Base-by-base conservation (phyloP, 2,113 vertebrate species). In the Toxostoma redivivum region DNA sequence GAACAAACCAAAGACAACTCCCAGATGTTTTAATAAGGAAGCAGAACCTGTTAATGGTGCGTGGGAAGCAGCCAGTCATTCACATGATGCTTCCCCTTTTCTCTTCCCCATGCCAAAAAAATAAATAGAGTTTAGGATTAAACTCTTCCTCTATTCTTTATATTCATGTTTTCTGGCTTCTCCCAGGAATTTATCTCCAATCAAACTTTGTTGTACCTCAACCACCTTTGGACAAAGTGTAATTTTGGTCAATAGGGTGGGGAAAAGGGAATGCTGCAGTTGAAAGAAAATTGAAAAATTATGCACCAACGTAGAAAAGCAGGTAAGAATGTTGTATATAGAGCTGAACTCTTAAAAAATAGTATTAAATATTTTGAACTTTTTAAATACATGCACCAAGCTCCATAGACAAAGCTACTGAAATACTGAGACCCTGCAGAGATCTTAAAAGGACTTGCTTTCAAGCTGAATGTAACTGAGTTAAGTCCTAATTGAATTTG, bases 251-350 rank as follows among this genome's bases (percentile, higher is more conserved):
- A 37, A 1, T 22, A 7, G 22, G 4, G 12, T 53, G 5, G 6
- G 25, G 17, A 5, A 42, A 64, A 31, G 11, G 20, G 7, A 62
- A 58, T 40, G 8, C 19, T 37, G 2, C 9, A 0, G 30, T 62
- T 12, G 11, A 7, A 79, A 79, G 5, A 37, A 11, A 65, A 47
- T 14, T 18, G 5, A 64, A 27, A 66, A 88, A 28, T 8, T 19
- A 11, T 40, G 18, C 28, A 2, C 8, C 23, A 28, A 30, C 0
- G 0, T 14, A 38, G 15, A 28, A 38, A 20, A 66, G 20, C 5
- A 51, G 35, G 22, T 64, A 44, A 56, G 21, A 67, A 42, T 31
- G 30, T 50, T 81, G 82, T 54, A 10, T 50, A 7, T 10, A 25
- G 16, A 86, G 4, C 20, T 85, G 28, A 15, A 62, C 8, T 74